Conservation (phyloP, 2,797 vertebrate species). For the Anguilla obscura region DNA sequence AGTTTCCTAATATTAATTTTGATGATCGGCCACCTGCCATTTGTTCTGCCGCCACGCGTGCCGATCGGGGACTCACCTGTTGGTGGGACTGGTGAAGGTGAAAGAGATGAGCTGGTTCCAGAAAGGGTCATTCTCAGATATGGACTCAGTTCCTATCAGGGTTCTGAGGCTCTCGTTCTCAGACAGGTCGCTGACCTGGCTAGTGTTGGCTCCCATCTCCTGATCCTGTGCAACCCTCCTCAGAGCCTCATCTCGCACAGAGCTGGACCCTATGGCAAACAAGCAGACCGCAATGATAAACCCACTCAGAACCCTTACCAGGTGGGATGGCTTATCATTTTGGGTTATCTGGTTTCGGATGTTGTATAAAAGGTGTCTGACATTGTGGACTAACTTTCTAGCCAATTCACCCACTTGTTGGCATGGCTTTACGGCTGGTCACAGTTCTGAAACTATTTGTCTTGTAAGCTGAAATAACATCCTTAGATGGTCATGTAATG, state of each 20-base stretch:
- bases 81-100: conserved; percentile 88
- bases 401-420: not conserved
- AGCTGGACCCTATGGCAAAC: conserved; percentile 33
- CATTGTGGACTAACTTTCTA: not conserved
- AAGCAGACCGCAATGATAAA: not conserved
- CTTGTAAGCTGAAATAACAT: not conserved
- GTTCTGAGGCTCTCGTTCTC: conserved; percentile 86
- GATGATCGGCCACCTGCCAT: not conserved
- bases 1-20: not conserved
- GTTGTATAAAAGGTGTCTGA: not conserved
- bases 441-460: not conserved
- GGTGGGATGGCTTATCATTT: not conserved
- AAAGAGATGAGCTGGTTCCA: conserved; percentile 99
- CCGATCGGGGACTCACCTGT: conserved; percentile 76
- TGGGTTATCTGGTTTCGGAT: not conserved
- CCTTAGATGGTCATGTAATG: not conserved
- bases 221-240: conserved; percentile 38
- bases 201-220: conserved; percentile 95
- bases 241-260: conserved; percentile 68
- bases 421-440: not conserved
- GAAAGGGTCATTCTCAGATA: conserved; percentile 95
- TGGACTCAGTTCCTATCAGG: conserved; percentile 82
- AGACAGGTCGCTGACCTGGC: conserved; percentile 88
- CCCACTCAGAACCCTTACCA: not conserved
- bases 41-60: too few species aligned